Evolutionary conservation across 2,888 invertebrate species (phyloP), one percentile per base, ranked within the genome.

Genomic region (Drosophila borealis): DNA sequence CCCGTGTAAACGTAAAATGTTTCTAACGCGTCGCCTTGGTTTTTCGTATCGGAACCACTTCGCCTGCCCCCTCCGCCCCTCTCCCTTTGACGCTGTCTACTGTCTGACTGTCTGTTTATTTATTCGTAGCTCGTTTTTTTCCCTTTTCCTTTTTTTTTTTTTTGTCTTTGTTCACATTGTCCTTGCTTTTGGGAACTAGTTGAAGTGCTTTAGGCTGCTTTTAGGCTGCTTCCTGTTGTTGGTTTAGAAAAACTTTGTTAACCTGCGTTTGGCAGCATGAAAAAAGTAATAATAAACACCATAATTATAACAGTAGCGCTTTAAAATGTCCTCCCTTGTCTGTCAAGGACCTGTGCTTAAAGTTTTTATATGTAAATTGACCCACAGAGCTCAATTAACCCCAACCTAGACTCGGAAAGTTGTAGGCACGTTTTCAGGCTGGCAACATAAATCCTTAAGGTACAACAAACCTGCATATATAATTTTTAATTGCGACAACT

Each of bases 171-270:
- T 46, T 10, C 56, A 53, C 59, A 64, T 69, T 75, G 79, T 75
- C 75, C 75, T 78, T 68, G 60, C 34, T 63, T 50, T 60, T 19
- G 44, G 42, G 48, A 45, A 60, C 53, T 41, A 41, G 41, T 51
- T 67, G 14, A 50, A 78, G 79, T 75, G 75, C 75, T 74, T 75
- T 61, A 48, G 75, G 75, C 70, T 55, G 73, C 68, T 74, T 78
- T 75, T 60, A 50, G 74, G 74, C 68, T 54, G 72, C 66, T 74
- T 73, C 66, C 73, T 78, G 71, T 63, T 73, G 68, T 54, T 69
- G 85, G 68, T 74, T 78, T 60, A 85, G 64, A 78, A 75, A 88
- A 89, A 83, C 81, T 86, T 82, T 85, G 88, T 89, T 86, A 83
- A 80, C 86, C 89, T 85, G 88, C 80, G 69, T 72, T 69, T 87